phyloP scores from a whole-genome alignment of 37 sponge, comb jelly and placozoan genomes.

The Tethya wilhelma region DNA sequence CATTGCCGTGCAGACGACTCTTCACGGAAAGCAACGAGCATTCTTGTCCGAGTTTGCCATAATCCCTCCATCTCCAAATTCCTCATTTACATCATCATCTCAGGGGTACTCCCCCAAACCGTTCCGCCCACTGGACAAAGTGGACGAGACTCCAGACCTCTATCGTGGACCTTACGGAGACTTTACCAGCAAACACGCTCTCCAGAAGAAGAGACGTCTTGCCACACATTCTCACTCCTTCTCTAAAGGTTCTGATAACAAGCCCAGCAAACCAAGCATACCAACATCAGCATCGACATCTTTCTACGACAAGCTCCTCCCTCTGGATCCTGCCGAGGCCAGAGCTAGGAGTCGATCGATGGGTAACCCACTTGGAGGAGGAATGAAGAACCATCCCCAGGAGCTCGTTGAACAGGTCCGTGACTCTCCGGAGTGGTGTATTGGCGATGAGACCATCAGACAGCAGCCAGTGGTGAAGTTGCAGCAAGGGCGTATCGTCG shows the following conservation, averaged over 20 bases:
- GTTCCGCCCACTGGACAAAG: not conserved
- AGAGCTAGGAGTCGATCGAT: not conserved
- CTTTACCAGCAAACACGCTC: too few species aligned
- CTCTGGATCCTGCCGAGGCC: conserved; percentile 8
- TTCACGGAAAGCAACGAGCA: not conserved
- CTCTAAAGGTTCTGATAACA: conserved; percentile 18
- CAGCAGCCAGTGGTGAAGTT: not conserved
- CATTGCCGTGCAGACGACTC: conserved; percentile 26
- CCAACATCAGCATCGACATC: conserved; percentile 36
- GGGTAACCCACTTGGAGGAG: too few species aligned
- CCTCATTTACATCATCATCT: not conserved
- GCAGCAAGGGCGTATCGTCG: not conserved
- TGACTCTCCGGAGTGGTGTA: not conserved
- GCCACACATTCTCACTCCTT: conserved; percentile 53
- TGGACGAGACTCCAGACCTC: not conserved
- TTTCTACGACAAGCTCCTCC: conserved; percentile 38
- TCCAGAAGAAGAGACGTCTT: conserved; percentile 18
- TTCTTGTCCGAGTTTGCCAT: not conserved
- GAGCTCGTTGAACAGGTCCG: not conserved
- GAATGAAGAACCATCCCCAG: too few species aligned
- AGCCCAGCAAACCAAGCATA: conserved; percentile 24
- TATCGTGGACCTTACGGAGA: conserved; percentile 5
- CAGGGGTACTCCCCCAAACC: conserved; percentile 14
- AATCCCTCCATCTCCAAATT: conserved; percentile 15
- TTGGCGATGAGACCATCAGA: not conserved